Base-by-base conservation (phyloP, 2,888 invertebrate genomes). In the Zele albiditarsus region DNA sequence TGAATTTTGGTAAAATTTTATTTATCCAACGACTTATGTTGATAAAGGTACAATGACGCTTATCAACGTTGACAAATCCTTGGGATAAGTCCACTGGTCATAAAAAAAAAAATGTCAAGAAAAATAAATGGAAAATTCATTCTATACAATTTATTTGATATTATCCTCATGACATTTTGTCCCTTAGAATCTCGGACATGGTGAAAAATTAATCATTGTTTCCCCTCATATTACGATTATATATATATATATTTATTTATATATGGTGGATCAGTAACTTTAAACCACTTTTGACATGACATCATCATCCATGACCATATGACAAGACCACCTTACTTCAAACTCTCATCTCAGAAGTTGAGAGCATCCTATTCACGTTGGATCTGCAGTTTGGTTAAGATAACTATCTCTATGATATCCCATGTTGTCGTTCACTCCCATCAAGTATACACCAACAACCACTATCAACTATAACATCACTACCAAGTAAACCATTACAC, bases 321-420 rank as follows among this genome's bases (percentile, higher is more conserved):
- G 3, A 46, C 5, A 5, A n/a, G n/a, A 46, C n/a, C 8, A 20
- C 6, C 31, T 33, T 63, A 16, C 33, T 20, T 6, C 3, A 33
- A 60, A 60, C 10, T 65, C 38, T 46, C 66, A 14, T 23, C 23
- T 31, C 4, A 23, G 4, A 66, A 66, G 46, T 38, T 25, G 16
- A 66, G 66, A 66, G 27, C 16, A 46, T 25, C 27, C 10, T 46
- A 28, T 25, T 66, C 14, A 25, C 16, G 66, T 38, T 27, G 46
- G 23, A 66, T 66, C 46, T n/a, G n/a, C n/a, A 66, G 27, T 66
- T 66, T 66, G 25, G 31, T 20, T 28, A 31, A 66, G 46, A 66
- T 66, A 3, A 66, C 23, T 46, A 63, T 63, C 31, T 20, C 5
- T n/a, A 8, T 1, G n/a, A 53, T 8, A 33, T 33, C n/a, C 16